These are phyloP conservation scores for Plebejus melissa DNA, from an alignment of 2,888 invertebrate species.

Conservation along the genomic window DNA sequence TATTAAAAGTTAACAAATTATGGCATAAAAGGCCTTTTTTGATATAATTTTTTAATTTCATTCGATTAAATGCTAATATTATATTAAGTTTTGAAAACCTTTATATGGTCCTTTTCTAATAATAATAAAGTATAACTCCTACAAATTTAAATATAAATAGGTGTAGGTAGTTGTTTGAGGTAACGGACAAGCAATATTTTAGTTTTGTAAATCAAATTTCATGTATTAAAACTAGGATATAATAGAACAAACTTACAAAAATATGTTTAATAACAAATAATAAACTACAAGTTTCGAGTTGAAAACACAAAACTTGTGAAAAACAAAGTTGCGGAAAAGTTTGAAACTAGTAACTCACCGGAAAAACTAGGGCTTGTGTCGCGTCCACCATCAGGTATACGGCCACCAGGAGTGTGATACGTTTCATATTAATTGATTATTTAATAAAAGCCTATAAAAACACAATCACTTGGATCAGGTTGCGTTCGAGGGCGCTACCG, in stretches of 20 bases:
- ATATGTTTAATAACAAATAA: not conserved
- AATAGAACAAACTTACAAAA: not conserved
- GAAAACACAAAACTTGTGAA: slow-evolving; percentile 22
- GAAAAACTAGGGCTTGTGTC: slow-evolving; percentile 56
- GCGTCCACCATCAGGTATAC: slow-evolving; percentile 54
- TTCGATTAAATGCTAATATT: no score
- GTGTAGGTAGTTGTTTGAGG: no score
- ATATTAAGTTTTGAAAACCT: no score
- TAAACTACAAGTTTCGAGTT: not conserved
- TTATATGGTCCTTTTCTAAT: no score
- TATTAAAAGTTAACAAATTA: no score
- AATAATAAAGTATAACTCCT: no score
- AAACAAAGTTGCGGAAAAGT: slow-evolving; percentile 21
- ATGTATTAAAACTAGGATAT: not conserved
- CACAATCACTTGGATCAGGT: slow-evolving; percentile 19
- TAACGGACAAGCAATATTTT: no score
- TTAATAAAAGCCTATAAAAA: not conserved
- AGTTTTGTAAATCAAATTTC: no score
- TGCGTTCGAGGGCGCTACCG: slow-evolving; percentile 46
- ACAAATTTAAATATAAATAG: no score
- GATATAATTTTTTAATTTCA: no score
- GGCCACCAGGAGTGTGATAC: slow-evolving; percentile 51
- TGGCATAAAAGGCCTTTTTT: no score
- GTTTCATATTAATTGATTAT: slow-evolving; percentile 52
- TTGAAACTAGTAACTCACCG: slow-evolving; percentile 53